These are phyloP conservation scores for Scyliorhinus canicula DNA, from an alignment of 2,797 vertebrate genomes.

Conservation along the genomic window DNA sequence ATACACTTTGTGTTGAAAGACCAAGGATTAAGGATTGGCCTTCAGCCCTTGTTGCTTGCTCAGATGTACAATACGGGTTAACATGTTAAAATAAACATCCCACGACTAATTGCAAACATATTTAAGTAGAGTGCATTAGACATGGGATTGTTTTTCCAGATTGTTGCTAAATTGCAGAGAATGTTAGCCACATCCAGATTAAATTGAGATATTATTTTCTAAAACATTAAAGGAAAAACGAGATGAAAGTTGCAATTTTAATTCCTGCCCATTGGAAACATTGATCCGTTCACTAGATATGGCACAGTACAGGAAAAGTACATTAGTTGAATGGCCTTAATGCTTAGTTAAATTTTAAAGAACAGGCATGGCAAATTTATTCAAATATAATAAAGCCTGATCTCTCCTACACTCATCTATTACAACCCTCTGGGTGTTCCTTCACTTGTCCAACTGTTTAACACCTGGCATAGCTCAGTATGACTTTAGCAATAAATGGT, in stretches of 20 bases:
- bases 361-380: background rate
- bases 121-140: background rate
- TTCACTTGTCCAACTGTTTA: background rate
- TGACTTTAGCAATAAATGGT: background rate
- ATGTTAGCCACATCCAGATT: background rate
- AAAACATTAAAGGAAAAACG: background rate
- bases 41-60: background rate
- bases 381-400: background rate
- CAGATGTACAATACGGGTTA: background rate
- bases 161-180: constrained; percentile 1
- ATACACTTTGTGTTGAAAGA: background rate
- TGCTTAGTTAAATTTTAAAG: background rate
- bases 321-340: background rate
- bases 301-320: background rate
- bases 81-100: background rate
- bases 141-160: background rate
- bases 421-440: background rate
- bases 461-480: background rate
- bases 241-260: constrained; percentile 14
- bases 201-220: background rate
- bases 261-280: background rate
- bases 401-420: background rate
- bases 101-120: constrained; percentile 26
- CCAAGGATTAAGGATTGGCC: background rate
- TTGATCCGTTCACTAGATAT: background rate